Evolutionary conservation across 2,888 invertebrate species (phyloP).

Genomic region (Orthosia gothica): DNA sequence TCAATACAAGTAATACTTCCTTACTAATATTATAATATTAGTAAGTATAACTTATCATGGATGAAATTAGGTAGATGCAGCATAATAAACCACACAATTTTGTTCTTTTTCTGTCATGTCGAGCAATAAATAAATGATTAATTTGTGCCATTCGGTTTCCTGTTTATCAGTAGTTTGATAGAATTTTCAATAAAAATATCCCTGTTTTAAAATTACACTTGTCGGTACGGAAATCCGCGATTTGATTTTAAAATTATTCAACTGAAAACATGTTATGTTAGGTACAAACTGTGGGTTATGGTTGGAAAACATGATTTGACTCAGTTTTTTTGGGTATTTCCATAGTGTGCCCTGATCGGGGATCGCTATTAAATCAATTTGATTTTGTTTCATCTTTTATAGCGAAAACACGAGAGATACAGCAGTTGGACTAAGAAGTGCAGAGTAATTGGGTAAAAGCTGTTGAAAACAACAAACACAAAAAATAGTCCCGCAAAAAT

Average conservation of each 20-base stretch:
- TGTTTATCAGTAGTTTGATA: conserved; percentile 17
- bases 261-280: not conserved
- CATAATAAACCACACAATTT: no score
- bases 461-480: conserved; percentile 17
- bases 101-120: not conserved
- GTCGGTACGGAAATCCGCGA: not conserved
- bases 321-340: no score
- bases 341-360: no score
- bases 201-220: conserved; percentile 3
- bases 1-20: no score
- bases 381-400: no score
- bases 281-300: not conserved
- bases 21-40: no score
- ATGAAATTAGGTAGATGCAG: no score
- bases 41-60: no score
- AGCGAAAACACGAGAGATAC: no score
- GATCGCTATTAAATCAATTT: no score
- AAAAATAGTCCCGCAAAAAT: conserved; percentile 48
- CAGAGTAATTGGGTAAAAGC: not conserved
- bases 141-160: conserved; percentile 3
- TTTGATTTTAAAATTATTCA: not conserved
- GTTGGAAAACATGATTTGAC: no score
- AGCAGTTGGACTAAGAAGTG: not conserved
- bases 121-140: not conserved
- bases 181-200: not conserved